Conservation (phyloP, 2,888 invertebrate genomes). For the Polymixis flavicincta region DNA sequence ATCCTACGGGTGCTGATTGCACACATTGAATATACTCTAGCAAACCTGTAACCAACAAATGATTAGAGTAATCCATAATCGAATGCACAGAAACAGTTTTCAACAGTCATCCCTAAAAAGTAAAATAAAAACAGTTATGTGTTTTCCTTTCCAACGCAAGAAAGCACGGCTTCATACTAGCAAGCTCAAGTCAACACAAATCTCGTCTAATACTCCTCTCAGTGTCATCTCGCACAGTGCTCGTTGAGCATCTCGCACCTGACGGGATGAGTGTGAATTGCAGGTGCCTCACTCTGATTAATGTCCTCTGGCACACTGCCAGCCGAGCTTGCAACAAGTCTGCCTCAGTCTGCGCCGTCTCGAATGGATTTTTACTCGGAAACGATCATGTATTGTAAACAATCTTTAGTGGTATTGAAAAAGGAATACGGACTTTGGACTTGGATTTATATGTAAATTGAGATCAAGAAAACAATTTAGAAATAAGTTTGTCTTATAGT, state of each 20-base stretch:
- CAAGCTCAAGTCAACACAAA: constrained; percentile 34
- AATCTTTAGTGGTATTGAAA: constrained; percentile 46
- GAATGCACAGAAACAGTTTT: neutral
- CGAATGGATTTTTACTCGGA: constrained; percentile 55
- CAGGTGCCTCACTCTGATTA: constrained; percentile 77
- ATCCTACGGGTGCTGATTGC: neutral
- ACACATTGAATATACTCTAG: neutral
- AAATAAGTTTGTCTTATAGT: constrained; percentile 4
- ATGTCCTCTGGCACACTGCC: constrained; percentile 75
- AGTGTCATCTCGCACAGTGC: constrained; percentile 61
- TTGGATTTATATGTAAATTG: constrained; percentile 14
- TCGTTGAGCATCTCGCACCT: constrained; percentile 59
- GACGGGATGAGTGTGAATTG: constrained; percentile 71
- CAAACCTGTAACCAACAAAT: neutral
- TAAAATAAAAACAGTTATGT: neutral
- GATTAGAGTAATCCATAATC: neutral
- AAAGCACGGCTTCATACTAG: constrained; percentile 13
- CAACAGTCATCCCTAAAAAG: neutral
- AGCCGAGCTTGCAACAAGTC: constrained; percentile 74
- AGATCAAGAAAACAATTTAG: constrained; percentile 4
- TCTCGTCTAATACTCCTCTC: constrained; percentile 44
- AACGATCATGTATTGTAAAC: constrained; percentile 62
- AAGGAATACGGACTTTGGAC: constrained; percentile 33
- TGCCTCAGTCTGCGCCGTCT: constrained; percentile 50
- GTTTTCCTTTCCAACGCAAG: neutral